These are phyloP conservation scores for Gallinago undulata DNA, from an alignment of 2,113 vertebrate genomes.

Conservation along the genomic window DNA sequence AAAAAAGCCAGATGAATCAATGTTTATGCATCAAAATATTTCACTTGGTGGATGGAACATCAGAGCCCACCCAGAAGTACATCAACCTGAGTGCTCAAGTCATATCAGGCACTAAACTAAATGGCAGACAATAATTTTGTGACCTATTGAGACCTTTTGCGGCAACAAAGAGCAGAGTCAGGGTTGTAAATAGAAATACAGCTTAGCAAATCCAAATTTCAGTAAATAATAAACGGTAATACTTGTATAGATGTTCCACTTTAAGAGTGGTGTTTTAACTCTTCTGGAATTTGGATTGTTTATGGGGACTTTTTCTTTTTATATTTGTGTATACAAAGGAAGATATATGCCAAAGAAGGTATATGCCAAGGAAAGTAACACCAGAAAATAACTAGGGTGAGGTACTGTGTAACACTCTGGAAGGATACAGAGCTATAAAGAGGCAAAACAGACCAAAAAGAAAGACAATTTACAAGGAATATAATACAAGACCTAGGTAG, in stretches of 20 bases:
- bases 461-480: not conserved
- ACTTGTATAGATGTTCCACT: not conserved
- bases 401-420: not conserved
- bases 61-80: not conserved
- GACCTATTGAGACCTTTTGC: fast-evolving
- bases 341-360: not conserved
- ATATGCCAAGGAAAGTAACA: not conserved
- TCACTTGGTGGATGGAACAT: not conserved
- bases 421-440: not conserved
- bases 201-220: not conserved
- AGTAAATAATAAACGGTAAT: not conserved
- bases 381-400: not conserved
- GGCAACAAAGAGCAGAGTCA: not conserved
- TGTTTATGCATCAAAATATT: not conserved
- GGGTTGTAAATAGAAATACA: not conserved
- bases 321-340: not conserved
- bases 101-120: not conserved
- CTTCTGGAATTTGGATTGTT: not conserved
- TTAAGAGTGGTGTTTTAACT: not conserved
- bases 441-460: not conserved
- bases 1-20: not conserved
- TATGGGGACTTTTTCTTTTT: too few species aligned
- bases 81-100: fast-evolving
- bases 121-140: not conserved
- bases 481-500: not conserved